Percentiles rank a stretch among this genome's conserved stretches.
phyloP scores from a whole-genome alignment of 2,797 vertebrate species.

The Sebastes nivosus region DNA sequence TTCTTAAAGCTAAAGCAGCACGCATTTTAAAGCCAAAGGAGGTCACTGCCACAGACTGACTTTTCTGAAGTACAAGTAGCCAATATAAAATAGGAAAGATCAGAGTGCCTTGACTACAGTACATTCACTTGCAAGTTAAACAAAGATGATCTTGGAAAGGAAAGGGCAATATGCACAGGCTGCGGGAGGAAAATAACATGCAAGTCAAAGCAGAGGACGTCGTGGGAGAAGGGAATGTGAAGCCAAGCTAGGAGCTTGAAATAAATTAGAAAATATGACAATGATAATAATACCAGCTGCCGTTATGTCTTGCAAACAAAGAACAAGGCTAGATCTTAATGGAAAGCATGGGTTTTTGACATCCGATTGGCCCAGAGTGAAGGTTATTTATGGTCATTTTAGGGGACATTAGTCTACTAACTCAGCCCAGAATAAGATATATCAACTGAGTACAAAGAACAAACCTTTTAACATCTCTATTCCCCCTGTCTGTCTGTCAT shows the following conservation, averaged over 20 bases:
- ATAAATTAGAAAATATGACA: background rate
- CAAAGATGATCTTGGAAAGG: slow-evolving; percentile 6
- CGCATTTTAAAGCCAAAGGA: background rate
- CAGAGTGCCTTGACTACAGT: background rate
- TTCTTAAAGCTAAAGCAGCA: background rate
- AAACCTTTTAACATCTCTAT: background rate
- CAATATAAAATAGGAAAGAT: background rate
- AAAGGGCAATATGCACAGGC: background rate
- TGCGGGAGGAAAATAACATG: slow-evolving; percentile 19
- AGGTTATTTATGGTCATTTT: background rate
- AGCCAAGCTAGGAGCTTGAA: background rate
- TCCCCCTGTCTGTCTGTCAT: slow-evolving; percentile 30
- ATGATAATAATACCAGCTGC: background rate
- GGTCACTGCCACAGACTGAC: background rate
- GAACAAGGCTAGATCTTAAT: background rate
- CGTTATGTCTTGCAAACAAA: background rate
- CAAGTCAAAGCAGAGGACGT: background rate
- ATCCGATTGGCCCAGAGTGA: background rate
- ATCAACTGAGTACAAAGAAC: background rate
- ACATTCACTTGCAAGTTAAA: background rate
- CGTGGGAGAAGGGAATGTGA: slow-evolving; percentile 8
- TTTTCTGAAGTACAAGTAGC: background rate
- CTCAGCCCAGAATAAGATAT: background rate
- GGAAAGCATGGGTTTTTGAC: background rate
- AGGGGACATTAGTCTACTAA: background rate